phyloP scores from a whole-genome alignment of 2,888 invertebrate genomes.

The Meandrusa payeni region DNA sequence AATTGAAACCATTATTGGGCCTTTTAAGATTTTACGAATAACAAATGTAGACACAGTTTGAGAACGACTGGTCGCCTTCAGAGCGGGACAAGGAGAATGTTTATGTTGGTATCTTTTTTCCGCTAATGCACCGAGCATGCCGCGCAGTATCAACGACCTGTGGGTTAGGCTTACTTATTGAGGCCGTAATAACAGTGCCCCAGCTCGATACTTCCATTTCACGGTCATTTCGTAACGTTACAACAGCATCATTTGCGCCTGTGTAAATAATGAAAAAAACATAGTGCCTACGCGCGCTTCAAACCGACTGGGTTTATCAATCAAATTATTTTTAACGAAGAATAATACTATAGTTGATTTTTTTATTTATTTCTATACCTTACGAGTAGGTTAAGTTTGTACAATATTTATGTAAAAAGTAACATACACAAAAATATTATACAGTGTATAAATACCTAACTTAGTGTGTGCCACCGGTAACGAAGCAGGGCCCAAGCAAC shows the following conservation, averaged over 20 bases:
- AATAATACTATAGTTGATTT: too few relatives aligned
- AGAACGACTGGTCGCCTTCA: slow-evolving; percentile 42
- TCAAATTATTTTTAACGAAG: slow-evolving; percentile 1
- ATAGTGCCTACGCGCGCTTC: slow-evolving; percentile 14
- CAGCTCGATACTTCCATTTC: slow-evolving; percentile 64
- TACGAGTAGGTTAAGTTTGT: too few relatives aligned
- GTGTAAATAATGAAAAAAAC: slow-evolving; percentile 53
- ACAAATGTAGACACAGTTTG: slow-evolving; percentile 34
- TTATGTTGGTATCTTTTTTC: slow-evolving; percentile 60
- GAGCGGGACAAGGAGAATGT: slow-evolving; percentile 54
- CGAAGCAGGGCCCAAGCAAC: too few relatives aligned
- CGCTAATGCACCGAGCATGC: slow-evolving; percentile 53
- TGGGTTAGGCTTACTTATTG: slow-evolving; percentile 54
- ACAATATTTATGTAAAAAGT: too few relatives aligned
- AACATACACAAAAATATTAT: too few relatives aligned
- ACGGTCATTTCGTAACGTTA: slow-evolving; percentile 73
- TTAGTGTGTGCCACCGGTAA: too few relatives aligned
- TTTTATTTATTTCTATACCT: too few relatives aligned
- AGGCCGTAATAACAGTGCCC: slow-evolving; percentile 57
- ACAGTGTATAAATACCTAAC: too few relatives aligned
- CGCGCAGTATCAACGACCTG: slow-evolving; percentile 71
- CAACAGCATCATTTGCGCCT: slow-evolving; percentile 52
- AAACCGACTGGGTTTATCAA: background rate
- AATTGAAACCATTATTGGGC: background rate
- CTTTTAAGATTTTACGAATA: slow-evolving; percentile 16